Base-by-base conservation (phyloP, 2,113 vertebrate genomes). In the Limnothrissa miodon region DNA sequence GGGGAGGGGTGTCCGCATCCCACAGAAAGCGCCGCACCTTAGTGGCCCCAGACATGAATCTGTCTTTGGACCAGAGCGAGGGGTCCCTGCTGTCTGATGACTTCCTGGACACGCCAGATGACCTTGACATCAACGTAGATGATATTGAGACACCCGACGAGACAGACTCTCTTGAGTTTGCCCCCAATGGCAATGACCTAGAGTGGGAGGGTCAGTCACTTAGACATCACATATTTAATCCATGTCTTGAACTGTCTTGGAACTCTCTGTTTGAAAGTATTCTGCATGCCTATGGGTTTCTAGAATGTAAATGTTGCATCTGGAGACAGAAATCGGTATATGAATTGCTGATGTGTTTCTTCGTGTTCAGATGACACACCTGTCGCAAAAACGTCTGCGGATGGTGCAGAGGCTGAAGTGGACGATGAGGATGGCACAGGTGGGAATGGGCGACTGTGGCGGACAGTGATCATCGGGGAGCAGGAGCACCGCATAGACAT, bases 401-500 rank as follows among this genome's bases (percentile, higher is more conserved):
- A 95, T 39, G 94, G 95, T 0, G 95, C 95, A 0, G 95, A 94
- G 29, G 91, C 96, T 0, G 94, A 91, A 4, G 96, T 94, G 36
- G 96, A 96, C 0, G 92, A 93, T 0, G 83, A 86, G 0, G 96
- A 96, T 0, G 95, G 96, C n/a, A 88, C 94, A 0, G 90, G 93
- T 0, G 92, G 94, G 78, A 98, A 96, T 0, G 96, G 97, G 0
- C 95, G 97, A 0, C 93, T 99, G 82, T 99, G 98, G 98, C 95
- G 98, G 53, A 97, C 97, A 0, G 97, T 99, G 81, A 96, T 99
- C 88, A 98, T 99, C 0, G 98, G 98, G 0, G 98, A 99, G 46
- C 98, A 99, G 89, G 98, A 99, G 79, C 98, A 99, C 85, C 94
- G 98, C 0, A 99, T 99, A 0, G 97, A 99, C 90, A 96, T 99